Evolutionary conservation across 35 echinoderm and acorn worm genomes (phyloP), one percentile per base, ranked within the genome.

Genomic region (Hemicentrotus pulcherrimus): DNA sequence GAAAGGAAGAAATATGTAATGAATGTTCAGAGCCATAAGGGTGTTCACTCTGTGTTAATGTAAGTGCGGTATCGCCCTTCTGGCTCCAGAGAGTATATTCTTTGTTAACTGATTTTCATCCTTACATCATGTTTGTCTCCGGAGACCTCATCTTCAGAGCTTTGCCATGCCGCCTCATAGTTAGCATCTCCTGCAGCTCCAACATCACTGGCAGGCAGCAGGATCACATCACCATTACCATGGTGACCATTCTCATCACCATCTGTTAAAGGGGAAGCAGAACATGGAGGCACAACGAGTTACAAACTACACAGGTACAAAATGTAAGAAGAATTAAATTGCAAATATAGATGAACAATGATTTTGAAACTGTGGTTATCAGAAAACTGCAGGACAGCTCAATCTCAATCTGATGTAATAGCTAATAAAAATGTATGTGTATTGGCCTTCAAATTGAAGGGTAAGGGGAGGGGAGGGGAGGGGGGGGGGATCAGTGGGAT

Each of bases 201-300:
- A 93, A 93, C 91, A 5, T 93, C 22, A 31, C 46, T 93, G 16
- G 91, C 46, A 48, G 91, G 91, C 19, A 55, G n/a, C 5, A 93
- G 91, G 30, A 93, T 58, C 32, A 93, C 91, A 93, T 93, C 91
- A 1, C 91, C 91, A 28, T 93, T 93, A 31, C 91, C 91, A 93
- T 58, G 91, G 91, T 93, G 91, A 50, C 91, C 91, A 93, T 93
- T 93, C 48, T 93, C 91, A 5, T 58, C 46, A 31, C 91, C 91
- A 58, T 93, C 91, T 93, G 91, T 31, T 78, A 22, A 4, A 8
- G 65, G n/a, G 65, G 65, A 78, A 78, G 28, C 19, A 78, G 65
- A n/a, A n/a, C 11, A 78, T 78, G 22, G 6, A 78, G 65, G 28
- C 28, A 70, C 9, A 78, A 71, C 4, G 28, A 71, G 61, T 24